Evolutionary conservation across 2,113 vertebrate genomes (phyloP), one percentile per base, ranked within the genome.

Genomic region (Hypocryptadius cinnamomeus): DNA sequence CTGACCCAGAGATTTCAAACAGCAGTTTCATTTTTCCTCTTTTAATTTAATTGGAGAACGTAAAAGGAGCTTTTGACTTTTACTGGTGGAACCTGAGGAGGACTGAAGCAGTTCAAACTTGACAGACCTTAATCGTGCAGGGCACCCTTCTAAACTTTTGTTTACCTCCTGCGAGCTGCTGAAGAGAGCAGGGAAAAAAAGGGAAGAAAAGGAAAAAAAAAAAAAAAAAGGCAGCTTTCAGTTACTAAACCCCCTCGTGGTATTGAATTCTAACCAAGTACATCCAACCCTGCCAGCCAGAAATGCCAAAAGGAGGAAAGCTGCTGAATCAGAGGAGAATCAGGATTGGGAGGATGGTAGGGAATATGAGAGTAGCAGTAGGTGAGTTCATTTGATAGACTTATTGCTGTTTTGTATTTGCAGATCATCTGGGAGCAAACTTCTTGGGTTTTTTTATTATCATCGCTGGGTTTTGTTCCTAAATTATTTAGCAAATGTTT

Each of bases 201-300:
- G 25, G 1, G 12, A 3, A 3, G 0, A 2, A 4, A 56, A 23
- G 13, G 31, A 15, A 24, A 9, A 27, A 10, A 17, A 9, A 15
- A 10, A 42, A 6, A 11, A n/a, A 79, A 20, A 44, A 80, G 6
- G 30, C 66, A 94, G 87, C 80, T 92, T 56, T 92, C 37, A 68
- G 59, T 83, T 91, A 15, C 47, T 91, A 88, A 76, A 92, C 70
- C 64, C 79, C 61, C 72, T 91, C 23, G 30, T 76, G 85, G 68
- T 94, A 53, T 85, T 87, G 94, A 88, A 92, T 96, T 91, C 81
- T 66, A 92, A 92, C 94, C 84, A 85, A 96, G 87, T 70, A 85
- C 70, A 48, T 64, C 31, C 33, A 95, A 19, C 71, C 64, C 74
- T 92, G 85, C 47, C 91, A 87, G 84, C 37, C 87, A 92, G 85